Evolutionary conservation across 2,888 invertebrate genomes (phyloP), one percentile per base, ranked within the genome.

Genomic region (Eurois occulta): DNA sequence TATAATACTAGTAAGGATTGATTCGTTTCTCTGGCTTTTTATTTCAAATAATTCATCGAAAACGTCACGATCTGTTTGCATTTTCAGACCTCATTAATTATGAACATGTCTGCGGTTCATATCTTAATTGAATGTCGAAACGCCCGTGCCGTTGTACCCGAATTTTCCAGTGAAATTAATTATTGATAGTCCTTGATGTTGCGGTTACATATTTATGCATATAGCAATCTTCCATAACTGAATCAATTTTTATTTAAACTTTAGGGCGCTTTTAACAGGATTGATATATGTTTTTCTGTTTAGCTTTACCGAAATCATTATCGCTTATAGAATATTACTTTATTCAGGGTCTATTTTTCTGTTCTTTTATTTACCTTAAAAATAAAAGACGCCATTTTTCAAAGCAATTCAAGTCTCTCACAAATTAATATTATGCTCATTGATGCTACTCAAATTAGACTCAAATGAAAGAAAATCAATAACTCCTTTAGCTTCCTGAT

Each of bases 71-170:
- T 48, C 6, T 62, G 41, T 68, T 71, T 58, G 48, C 55, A 77
- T 64, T 62, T 83, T 82, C 66, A 60, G 38, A 52, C n/a, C 60
- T 67, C 38, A 71, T 68, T 62, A 67, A 78, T 83, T 66, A 83
- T 70, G 16, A n/a, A 55, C 75, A 58, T 52, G 71, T 65, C 70
- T 68, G 71, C 55, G 70, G 70, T 78, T 38, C 38, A 68, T 75
- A 82, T 75, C 60, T 72, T 75, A 84, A 82, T 82, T 82, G 35
- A 73, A 80, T 73, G 79, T 79, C 69, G 69, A 79, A 75, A 21
- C 7, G 10, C n/a, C 6, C 24, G 21, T 46, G 60, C n/a, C 58
- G 16, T 18, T 41, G 24, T 71, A 72, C 48, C 46, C 21, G 41
- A 68, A 72, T 79, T 75, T 72, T 65, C 52, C 71, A 64, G 13